phyloP scores from a whole-genome alignment of 2,797 vertebrate species.

The Spinibarbus caldwelli region DNA sequence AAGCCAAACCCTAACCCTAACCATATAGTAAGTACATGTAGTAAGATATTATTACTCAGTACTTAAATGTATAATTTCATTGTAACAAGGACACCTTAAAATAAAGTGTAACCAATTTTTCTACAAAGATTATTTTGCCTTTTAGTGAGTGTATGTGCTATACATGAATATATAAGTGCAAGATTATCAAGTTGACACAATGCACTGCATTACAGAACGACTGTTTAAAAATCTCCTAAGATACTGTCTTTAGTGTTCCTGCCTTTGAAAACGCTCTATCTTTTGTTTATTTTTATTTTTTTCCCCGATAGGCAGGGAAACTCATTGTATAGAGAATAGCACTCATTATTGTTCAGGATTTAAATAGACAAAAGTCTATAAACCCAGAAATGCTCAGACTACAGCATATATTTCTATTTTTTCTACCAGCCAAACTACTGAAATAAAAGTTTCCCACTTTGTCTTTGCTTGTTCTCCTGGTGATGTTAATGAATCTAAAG shows the following conservation, averaged over 20 bases:
- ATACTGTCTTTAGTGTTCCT: conserved; percentile 1
- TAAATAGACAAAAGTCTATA: not conserved
- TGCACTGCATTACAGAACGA: not conserved
- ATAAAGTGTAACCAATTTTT: not conserved
- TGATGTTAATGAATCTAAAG: not conserved
- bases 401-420: not conserved
- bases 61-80: too few species aligned
- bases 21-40: too few species aligned
- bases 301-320: not conserved
- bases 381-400: not conserved
- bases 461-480: not conserved
- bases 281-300: not conserved
- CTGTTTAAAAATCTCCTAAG: conserved; percentile 15
- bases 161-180: not conserved
- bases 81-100: too few species aligned
- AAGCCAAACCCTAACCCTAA: too few species aligned
- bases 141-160: not conserved
- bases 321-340: not conserved
- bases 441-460: conserved; percentile 6
- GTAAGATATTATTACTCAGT: too few species aligned
- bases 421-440: conserved; percentile 6
- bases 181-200: not conserved
- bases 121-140: not conserved
- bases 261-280: not conserved
- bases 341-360: not conserved